phyloP scores from a whole-genome alignment of 2,113 vertebrate species.

The Murina feae region DNA sequence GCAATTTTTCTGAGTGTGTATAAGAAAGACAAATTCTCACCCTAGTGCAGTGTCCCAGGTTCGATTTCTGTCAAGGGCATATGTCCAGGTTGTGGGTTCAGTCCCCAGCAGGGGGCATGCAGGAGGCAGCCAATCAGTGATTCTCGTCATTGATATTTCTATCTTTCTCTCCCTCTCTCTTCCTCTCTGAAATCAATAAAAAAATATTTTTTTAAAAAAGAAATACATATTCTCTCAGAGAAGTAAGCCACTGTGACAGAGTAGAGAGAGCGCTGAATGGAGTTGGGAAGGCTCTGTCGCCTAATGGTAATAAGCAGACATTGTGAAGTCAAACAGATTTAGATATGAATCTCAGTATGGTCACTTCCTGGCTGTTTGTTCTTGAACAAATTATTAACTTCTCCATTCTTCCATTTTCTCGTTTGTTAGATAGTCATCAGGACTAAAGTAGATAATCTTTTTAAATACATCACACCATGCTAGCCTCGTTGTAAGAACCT shows the following conservation, averaged over 20 bases:
- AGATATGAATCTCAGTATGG: neutral
- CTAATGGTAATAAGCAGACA: neutral
- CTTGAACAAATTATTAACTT: neutral
- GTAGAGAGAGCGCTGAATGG: neutral
- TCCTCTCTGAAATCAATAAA: no score
- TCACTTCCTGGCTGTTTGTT: neutral
- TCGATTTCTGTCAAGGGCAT: no score
- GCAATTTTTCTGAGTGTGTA: neutral
- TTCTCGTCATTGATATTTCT: no score
- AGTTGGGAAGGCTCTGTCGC: rapidly evolving
- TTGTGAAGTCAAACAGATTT: neutral
- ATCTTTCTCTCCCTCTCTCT: no score
- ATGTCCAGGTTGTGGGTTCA: no score
- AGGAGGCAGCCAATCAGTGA: no score
- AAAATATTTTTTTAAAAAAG: no score
- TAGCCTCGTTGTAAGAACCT: neutral
- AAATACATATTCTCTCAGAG: neutral
- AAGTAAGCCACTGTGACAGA: neutral
- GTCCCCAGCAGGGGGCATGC: no score
- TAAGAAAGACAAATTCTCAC: neutral
- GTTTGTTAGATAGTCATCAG: neutral
- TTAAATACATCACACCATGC: neutral
- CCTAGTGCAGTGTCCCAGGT: no score
- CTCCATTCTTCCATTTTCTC: neutral
- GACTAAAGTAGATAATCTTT: neutral